These are phyloP conservation scores for Carassius auratus DNA, from an alignment of 2,113 vertebrate genomes.

Conservation along the genomic window DNA sequence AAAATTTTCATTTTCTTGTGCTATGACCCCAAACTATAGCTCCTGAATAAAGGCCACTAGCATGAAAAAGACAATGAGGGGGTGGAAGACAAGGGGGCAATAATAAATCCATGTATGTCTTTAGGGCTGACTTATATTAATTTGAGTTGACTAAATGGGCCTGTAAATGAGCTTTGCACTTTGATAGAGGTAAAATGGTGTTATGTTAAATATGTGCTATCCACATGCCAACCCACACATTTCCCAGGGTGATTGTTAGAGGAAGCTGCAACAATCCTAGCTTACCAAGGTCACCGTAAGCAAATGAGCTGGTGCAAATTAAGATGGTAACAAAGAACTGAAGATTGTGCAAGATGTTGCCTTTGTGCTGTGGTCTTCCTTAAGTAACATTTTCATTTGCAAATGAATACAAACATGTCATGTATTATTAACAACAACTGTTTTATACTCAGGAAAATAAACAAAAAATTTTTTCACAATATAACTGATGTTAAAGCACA, in stretches of 20 bases:
- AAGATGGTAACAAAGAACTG: neutral
- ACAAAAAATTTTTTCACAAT: no score
- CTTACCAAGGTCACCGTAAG: slow-evolving; percentile 21
- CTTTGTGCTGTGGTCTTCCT: neutral
- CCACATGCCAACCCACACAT: slow-evolving; percentile 37
- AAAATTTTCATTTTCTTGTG: neutral
- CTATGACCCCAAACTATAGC: neutral
- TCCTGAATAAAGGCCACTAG: neutral
- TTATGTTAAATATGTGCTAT: slow-evolving; percentile 13
- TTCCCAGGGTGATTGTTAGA: slow-evolving; percentile 15
- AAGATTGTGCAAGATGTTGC: neutral
- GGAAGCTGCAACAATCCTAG: neutral
- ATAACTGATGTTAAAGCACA: no score
- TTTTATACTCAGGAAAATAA: no score
- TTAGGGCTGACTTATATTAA: slow-evolving; percentile 8
- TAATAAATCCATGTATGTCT: slow-evolving; percentile 38
- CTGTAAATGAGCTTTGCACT: slow-evolving; percentile 29
- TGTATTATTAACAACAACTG: neutral
- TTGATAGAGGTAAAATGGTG: slow-evolving; percentile 18
- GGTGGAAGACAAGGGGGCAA: slow-evolving; percentile 1
- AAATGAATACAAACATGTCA: neutral
- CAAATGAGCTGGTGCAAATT: slow-evolving; percentile 33
- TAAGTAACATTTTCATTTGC: neutral
- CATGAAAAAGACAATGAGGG: neutral
- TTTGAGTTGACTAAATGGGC: slow-evolving; percentile 18